Base-by-base conservation (phyloP, 2,888 invertebrate genomes). In the Galerucella calmariensis region DNA sequence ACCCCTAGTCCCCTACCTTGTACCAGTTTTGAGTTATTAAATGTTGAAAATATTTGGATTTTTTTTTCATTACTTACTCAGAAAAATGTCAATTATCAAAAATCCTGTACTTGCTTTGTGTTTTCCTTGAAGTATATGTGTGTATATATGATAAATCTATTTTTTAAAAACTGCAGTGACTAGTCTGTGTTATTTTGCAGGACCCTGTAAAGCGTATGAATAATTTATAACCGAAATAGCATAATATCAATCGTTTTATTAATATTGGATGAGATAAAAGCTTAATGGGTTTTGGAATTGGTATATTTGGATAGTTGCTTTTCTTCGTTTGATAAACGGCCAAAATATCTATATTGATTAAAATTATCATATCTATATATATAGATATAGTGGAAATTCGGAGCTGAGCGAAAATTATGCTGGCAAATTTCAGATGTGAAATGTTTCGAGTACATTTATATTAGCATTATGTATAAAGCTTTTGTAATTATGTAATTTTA, bases 231-330 rank as follows among this genome's bases (percentile, higher is more conserved):
- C 20, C 14, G 44, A 46, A 46, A 44, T 44, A 6, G 63, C 63
- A 41, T 63, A 63, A 41, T 63, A 44, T 63, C 63, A 63, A 63
- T 63, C 46, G 63, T 65, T 65, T 20, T 46, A 65, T 65, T 44
- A 46, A 65, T 65, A 65, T 65, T 65, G 46, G n/a, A 65, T 46
- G 63, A 65, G 63, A 63, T 63, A 63, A 63, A 63, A 65, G 63
- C 46, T 65, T 44, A 65, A 65, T 65, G 63, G 63, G 16, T 65
- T 65, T 63, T n/a, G 63, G 44, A 41, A 63, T 41, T 41, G 63
- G 16, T 41, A 44, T 63, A 63, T 63, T 16, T 41, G 46, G 62
- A 62, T 62, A 62, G 62, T 62, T 62, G 62, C 35, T 8, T 62
- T 62, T 62, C 62, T 62, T 62, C 35, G 16, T 56, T 56, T 53